A percentile compares a stretch with the other conserved stretches of the same genome.
These are phyloP conservation scores for Pelusios castaneus DNA, from an alignment of 2,113 vertebrate species.

Conservation along the genomic window DNA sequence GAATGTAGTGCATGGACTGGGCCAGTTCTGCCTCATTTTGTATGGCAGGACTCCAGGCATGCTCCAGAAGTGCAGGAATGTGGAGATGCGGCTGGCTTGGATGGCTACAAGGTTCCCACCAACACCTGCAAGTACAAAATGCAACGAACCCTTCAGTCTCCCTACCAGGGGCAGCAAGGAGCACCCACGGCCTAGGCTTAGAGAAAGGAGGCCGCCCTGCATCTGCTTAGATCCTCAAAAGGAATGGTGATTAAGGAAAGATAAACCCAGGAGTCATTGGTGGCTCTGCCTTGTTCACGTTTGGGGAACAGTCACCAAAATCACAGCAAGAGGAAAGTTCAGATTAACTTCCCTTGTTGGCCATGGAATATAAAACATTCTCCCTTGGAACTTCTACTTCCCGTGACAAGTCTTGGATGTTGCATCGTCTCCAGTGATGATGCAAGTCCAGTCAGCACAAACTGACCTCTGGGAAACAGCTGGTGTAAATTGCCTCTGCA, in stretches of 20 bases:
- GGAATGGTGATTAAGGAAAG: not conserved
- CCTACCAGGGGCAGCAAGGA: not conserved
- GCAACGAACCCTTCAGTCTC: not conserved
- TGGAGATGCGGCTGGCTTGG: constrained; percentile 96
- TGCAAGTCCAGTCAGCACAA: not conserved
- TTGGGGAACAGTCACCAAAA: not conserved
- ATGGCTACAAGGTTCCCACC: constrained; percentile 97
- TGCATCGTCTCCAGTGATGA: not conserved
- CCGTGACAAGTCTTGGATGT: not conserved
- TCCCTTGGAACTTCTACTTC: not conserved
- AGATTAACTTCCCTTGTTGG: not conserved
- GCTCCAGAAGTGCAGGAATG: constrained; percentile 92
- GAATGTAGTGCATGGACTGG: constrained; percentile 89
- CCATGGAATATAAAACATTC: not conserved
- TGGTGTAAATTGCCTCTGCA: not conserved
- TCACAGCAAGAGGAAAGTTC: not conserved
- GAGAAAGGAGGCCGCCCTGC: not conserved
- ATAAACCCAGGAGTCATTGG: not conserved
- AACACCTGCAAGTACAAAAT: constrained; percentile 80
- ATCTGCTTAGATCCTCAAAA: not conserved
- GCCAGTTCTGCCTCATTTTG: constrained; percentile 91
- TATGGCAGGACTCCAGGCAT: constrained; percentile 90
- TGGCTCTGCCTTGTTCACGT: not conserved
- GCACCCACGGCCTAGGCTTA: not conserved
- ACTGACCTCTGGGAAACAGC: not conserved